Evolutionary conservation across 2,888 invertebrate genomes (phyloP).

Genomic region (Elgonia sp.): DNA sequence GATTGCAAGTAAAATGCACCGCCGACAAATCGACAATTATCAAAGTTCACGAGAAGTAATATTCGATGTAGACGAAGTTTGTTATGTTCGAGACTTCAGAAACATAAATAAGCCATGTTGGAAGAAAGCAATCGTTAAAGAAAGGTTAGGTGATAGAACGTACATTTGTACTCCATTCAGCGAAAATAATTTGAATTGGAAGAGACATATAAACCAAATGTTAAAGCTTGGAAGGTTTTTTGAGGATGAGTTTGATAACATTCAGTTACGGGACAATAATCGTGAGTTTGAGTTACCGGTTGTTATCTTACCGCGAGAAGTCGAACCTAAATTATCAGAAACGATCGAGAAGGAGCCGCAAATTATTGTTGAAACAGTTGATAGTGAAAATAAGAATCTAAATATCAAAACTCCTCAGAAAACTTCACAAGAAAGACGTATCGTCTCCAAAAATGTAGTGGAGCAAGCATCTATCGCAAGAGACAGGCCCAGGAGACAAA

Average conservation of each 20-base stretch:
- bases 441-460: too few species aligned
- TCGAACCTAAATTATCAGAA: too few species aligned
- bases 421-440: too few species aligned
- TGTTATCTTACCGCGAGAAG: too few species aligned
- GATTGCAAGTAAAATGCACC: not conserved
- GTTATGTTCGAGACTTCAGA: conserved; percentile 44
- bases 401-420: too few species aligned
- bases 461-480: too few species aligned
- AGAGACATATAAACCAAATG: conserved; percentile 70
- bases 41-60: conserved; percentile 43
- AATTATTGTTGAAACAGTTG: too few species aligned
- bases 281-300: not conserved
- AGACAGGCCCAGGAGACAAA: too few species aligned
- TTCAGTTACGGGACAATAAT: too few species aligned
- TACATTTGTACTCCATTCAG: conserved; percentile 46
- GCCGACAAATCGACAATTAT: conserved; percentile 49
- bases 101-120: conserved; percentile 44
- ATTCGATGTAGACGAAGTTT: conserved; percentile 47
- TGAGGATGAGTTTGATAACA: too few species aligned
- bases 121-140: conserved; percentile 46
- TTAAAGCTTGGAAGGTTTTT: conserved; percentile 47
- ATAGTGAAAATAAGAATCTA: too few species aligned
- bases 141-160: conserved; percentile 37
- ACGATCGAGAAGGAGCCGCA: too few species aligned
- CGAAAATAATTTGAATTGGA: conserved; percentile 42